Conservation (phyloP, 1,140 invertebrate species). For the Drosophila albomicans region DNA sequence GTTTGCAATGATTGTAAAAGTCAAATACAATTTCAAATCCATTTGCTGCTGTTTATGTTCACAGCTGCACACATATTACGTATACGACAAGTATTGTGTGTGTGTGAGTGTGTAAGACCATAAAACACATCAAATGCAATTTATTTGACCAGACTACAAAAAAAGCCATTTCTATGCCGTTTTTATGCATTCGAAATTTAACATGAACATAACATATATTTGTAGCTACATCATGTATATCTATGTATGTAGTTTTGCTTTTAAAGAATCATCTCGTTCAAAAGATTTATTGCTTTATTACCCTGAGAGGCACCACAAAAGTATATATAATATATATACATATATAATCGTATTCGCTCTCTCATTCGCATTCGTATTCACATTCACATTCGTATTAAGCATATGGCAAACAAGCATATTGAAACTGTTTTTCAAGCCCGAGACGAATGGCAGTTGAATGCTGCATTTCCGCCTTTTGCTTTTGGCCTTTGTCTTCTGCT, state of each 20-base stretch:
- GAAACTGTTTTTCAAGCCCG: constrained; percentile 62
- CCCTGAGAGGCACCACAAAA: constrained; percentile 41
- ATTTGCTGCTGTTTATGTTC: constrained; percentile 22
- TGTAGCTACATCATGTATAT: not conserved
- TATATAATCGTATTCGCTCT: not conserved
- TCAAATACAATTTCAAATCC: constrained; percentile 28
- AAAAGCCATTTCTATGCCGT: constrained; percentile 58
- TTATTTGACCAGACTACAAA: constrained; percentile 49
- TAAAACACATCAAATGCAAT: constrained; percentile 50
- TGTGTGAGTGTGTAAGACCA: constrained; percentile 2
- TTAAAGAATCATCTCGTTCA: constrained; percentile 42
- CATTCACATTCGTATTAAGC: constrained; percentile 20
- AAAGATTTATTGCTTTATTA: constrained; percentile 71
- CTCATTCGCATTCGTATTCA: not conserved
- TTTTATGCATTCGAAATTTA: constrained; percentile 61
- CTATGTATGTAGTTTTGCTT: constrained; percentile 12
- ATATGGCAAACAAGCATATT: constrained; percentile 58
- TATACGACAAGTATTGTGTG: not conserved
- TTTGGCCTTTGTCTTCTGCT: constrained; percentile 54
- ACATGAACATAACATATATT: not conserved
- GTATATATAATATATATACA: constrained; percentile 6
- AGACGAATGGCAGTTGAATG: constrained; percentile 54
- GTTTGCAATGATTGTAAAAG: constrained; percentile 16
- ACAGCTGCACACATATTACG: not conserved
- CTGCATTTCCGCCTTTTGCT: constrained; percentile 69